These are phyloP conservation scores for Gopherus evgoodei DNA, from an alignment of 2,113 vertebrate genomes.

Conservation along the genomic window DNA sequence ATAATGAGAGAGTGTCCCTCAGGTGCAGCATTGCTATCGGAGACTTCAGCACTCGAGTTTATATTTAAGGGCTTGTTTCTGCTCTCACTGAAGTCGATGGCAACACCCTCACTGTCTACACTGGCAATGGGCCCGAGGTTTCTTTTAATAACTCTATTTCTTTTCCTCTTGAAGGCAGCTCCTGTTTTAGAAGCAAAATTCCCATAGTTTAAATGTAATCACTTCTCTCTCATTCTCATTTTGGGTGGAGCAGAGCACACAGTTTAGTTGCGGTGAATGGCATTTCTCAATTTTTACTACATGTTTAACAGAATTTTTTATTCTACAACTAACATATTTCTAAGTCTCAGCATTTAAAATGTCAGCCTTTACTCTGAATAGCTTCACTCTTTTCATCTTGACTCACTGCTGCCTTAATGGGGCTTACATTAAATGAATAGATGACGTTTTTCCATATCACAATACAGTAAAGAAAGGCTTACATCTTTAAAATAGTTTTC, in stretches of 20 bases:
- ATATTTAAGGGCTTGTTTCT: neutral
- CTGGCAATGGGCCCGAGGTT: neutral
- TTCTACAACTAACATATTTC: neutral
- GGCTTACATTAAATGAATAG: neutral
- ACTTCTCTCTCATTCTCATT: neutral
- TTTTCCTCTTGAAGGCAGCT: conserved; percentile 16
- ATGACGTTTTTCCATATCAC: neutral
- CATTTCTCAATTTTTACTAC: conserved; percentile 43
- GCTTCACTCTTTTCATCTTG: conserved; percentile 56
- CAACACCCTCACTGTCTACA: neutral
- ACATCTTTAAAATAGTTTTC: conserved; percentile 17
- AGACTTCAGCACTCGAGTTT: neutral
- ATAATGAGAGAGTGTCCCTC: neutral
- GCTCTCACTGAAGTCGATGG: neutral
- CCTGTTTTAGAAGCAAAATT: conserved; percentile 32
- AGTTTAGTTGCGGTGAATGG: conserved; percentile 23
- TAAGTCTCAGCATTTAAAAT: conserved; percentile 52
- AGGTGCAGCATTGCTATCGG: neutral
- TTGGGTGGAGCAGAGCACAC: neutral
- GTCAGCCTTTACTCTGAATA: conserved; percentile 46
- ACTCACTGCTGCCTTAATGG: neutral
- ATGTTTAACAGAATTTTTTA: conserved; percentile 13
- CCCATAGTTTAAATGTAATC: neutral
- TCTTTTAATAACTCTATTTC: neutral
- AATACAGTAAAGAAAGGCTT: neutral